These are phyloP conservation scores for Pseudoatta argentina DNA, from an alignment of 1,140 invertebrate species.

Conservation along the genomic window DNA sequence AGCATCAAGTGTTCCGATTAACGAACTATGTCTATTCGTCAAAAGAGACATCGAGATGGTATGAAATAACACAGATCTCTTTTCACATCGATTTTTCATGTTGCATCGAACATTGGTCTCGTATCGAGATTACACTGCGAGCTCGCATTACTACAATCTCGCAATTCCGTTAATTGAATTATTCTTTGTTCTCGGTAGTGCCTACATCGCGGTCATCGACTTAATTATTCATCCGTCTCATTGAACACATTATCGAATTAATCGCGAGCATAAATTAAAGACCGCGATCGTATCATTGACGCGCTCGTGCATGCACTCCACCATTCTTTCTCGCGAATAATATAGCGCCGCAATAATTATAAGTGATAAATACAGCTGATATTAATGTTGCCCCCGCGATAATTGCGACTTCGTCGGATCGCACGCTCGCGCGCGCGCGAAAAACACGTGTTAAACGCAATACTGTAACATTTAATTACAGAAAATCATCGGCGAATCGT, in stretches of 20 bases:
- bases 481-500: constrained; percentile 70
- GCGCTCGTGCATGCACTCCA: neutral
- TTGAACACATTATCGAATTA: constrained; percentile 57
- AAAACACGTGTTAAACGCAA: constrained; percentile 70
- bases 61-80: neutral
- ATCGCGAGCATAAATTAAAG: constrained; percentile 53
- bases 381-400: constrained; percentile 46
- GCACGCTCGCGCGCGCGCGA: constrained; percentile 32
- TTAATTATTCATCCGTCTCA: constrained; percentile 49
- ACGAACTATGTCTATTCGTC: neutral
- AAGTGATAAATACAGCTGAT: constrained; percentile 64
- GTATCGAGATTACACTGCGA: neutral
- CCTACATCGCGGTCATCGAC: neutral
- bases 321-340: constrained; percentile 59
- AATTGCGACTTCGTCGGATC: constrained; percentile 59
- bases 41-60: neutral
- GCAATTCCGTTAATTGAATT: constrained; percentile 41
- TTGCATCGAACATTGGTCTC: neutral
- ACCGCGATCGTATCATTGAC: constrained; percentile 28
- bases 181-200: constrained; percentile 14
- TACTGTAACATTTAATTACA: constrained; percentile 62
- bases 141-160: constrained; percentile 2
- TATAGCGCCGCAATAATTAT: constrained; percentile 46
- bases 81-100: neutral
- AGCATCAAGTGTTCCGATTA: neutral